Base-by-base conservation (phyloP, 2,888 invertebrate genomes). In the Drepana falcataria region DNA sequence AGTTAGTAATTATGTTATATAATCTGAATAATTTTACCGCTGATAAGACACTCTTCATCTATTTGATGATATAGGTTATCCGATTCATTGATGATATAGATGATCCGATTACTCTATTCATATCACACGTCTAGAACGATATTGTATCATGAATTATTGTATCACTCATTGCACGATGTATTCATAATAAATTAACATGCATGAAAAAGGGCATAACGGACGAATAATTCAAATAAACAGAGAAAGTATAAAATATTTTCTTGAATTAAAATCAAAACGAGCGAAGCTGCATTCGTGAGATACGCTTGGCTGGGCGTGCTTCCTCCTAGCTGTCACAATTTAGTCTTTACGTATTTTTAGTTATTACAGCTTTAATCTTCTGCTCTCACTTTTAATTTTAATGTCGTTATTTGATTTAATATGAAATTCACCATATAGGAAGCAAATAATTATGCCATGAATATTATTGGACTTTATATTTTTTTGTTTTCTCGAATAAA, bases 241-340 rank as follows among this genome's bases (percentile, higher is more conserved):
- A 60, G 56, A 61, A 60, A 51, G 57, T 59, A 65, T 68, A 61
- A 71, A 72, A 74, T 73, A 75, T 75, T 77, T 79, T 73, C 71
- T 77, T 73, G 72, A 77, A 79, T 81, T 78, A 77, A 79, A 75
- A 74, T 78, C 75, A 77, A 78, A 81, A 77, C 66, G 73, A 70
- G 69, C 71, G 68, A 55, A 63, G 73, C 73, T 79, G 83, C 82
- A 78, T 81, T 78, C 73, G 76, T 74, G 74, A 77, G 80, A 80
- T 77, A 77, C 77, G 83, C 78, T 73, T 65, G 69, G 80, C 72
- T 78, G 76, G 75, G 69, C 72, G 59, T 73, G 75, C 75, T 83
- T 81, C 81, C 81, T 79, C 73, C 76, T 67, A 69, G 75, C 79
- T 79, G 83, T 80, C 82, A 83, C 75, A 78, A 72, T 81, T 83